phyloP scores from a whole-genome alignment of 1,140 invertebrate genomes.

The Harlomillsia oculata region DNA sequence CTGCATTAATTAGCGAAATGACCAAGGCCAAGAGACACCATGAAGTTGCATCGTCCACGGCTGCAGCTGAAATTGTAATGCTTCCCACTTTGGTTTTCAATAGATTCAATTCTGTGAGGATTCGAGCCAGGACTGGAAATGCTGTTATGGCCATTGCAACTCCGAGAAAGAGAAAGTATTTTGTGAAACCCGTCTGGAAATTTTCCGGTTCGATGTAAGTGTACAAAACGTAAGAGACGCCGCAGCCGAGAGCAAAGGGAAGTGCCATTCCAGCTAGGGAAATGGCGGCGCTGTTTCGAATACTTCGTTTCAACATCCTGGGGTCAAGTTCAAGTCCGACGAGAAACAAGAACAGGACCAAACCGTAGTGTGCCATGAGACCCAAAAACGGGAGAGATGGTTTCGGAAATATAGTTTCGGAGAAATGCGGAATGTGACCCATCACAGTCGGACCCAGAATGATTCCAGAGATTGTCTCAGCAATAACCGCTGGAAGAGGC shows the following conservation, averaged over 20 bases:
- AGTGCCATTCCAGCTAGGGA: slow-evolving; percentile 35
- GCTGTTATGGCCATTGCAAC: slow-evolving; percentile 36
- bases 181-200: slow-evolving; percentile 10
- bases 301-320: slow-evolving; percentile 18
- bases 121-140: slow-evolving; percentile 35
- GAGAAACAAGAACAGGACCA: slow-evolving; percentile 35
- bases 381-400: slow-evolving; percentile 24
- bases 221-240: slow-evolving; percentile 30
- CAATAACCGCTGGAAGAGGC: slow-evolving; percentile 8
- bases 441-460: slow-evolving; percentile 21
- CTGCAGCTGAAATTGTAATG: slow-evolving; percentile 36
- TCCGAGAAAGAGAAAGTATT: slow-evolving; percentile 33
- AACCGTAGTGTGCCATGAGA: slow-evolving; percentile 31
- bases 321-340: slow-evolving; percentile 35
- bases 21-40: slow-evolving; percentile 35
- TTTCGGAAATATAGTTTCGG: slow-evolving; percentile 26
- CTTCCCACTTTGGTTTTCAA: slow-evolving; percentile 32
- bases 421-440: slow-evolving; percentile 28
- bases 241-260: slow-evolving; percentile 28
- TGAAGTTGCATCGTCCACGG: slow-evolving; percentile 35
- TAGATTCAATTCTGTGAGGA: slow-evolving; percentile 32
- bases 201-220: slow-evolving; percentile 17
- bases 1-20: slow-evolving; percentile 34
- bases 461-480: slow-evolving; percentile 25
- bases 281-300: slow-evolving; percentile 24